Evolutionary conservation across 2,113 vertebrate species (phyloP), one percentile per base, ranked within the genome.

Genomic region (Halichoeres trimaculatus): DNA sequence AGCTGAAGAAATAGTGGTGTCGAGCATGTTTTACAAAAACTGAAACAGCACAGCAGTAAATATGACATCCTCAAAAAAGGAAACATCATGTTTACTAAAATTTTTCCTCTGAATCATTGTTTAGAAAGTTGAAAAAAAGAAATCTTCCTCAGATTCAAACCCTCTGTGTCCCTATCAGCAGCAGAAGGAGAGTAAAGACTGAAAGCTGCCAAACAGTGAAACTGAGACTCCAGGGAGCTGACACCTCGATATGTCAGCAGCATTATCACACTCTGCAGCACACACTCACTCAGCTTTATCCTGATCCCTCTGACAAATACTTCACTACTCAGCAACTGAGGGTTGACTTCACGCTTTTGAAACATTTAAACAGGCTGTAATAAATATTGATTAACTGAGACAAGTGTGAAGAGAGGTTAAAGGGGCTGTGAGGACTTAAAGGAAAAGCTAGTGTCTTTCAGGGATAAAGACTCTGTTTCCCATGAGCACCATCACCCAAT

Each of bases 161-260:
- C n/a, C 8, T 23, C 11, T 72, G 20, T 36, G 11, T 55, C 4
- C 22, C 11, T 24, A 3, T 56, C 8, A 10, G 34, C 78, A 5
- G 57, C 54, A 38, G 23, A 59, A 26, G 48, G 24, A 72, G 26
- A 56, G 54, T 47, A 72, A 78, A 67, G 51, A 63, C 24, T 52
- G 34, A 56, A 20, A 68, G 23, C 52, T 60, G 62, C 38, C 54
- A n/a, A 26, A 43, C 30, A 54, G 58, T 57, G 24, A 60, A 40
- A 50, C 34, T 38, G 36, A 11, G 56, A 22, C 60, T 75, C 8
- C 59, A 20, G 65, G 55, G 64, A 51, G 63, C 66, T 76, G 58
- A 82, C 68, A 55, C 41, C 59, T 76, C 56, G 71, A 71, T 69
- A 65, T 56, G 63, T 63, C 58, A 55, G 30, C 50, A 1, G 40